Percentiles rank a stretch among this genome's conserved stretches.
phyloP scores from a whole-genome alignment of 2,113 vertebrate species.

The Protomyctophum bolini region DNA sequence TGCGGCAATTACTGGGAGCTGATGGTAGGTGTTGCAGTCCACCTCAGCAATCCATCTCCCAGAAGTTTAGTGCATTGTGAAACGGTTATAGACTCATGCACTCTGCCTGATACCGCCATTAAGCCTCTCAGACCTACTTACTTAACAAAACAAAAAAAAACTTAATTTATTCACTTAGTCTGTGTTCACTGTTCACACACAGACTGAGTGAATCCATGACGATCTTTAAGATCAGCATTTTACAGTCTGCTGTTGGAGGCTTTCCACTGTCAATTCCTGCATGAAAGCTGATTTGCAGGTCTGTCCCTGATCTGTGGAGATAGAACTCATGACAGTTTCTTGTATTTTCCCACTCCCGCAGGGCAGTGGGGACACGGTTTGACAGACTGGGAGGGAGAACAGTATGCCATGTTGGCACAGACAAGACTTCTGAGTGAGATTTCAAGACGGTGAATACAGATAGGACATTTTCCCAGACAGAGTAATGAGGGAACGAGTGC shows the following conservation, averaged over 20 bases:
- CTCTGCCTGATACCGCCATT: too few relatives aligned
- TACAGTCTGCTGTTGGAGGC: not conserved
- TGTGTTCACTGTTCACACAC: not conserved
- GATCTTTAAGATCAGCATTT: not conserved
- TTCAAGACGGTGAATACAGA: not conserved
- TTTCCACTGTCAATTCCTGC: slow-evolving; percentile 48
- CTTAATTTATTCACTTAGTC: not conserved
- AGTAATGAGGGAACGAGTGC: not conserved
- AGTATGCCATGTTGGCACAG: slow-evolving; percentile 2
- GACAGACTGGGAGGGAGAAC: not conserved
- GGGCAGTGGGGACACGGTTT: not conserved
- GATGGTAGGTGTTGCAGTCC: too few relatives aligned
- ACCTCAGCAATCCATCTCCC: too few relatives aligned
- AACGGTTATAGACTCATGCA: too few relatives aligned
- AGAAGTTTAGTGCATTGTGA: too few relatives aligned
- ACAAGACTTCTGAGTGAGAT: slow-evolving; percentile 10
- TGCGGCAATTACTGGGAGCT: too few relatives aligned
- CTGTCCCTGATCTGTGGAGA: slow-evolving; percentile 29
- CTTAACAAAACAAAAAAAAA: not conserved
- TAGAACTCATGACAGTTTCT: slow-evolving; percentile 13
- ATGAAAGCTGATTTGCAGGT: slow-evolving; percentile 35
- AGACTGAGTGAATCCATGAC: too few relatives aligned
- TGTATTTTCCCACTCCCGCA: slow-evolving; percentile 6
- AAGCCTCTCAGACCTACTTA: too few relatives aligned
- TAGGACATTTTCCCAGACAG: not conserved